A percentile compares a stretch with the other conserved stretches of the same genome.
These are phyloP conservation scores for Sterrhoptilus dennistouni DNA, from an alignment of 2,113 vertebrate genomes.

Conservation along the genomic window DNA sequence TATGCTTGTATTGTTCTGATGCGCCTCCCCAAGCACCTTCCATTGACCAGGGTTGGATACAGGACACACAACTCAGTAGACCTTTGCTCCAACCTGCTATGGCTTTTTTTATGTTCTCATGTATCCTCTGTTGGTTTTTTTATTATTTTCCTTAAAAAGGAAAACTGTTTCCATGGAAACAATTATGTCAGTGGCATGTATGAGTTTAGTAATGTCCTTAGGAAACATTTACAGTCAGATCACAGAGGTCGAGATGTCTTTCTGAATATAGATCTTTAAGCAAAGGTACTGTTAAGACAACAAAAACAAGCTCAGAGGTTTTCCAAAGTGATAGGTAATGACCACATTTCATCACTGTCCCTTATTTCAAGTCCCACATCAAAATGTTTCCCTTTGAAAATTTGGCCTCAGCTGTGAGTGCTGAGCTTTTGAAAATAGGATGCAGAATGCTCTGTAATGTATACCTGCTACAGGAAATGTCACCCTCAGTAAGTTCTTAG, in stretches of 20 bases:
- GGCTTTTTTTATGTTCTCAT: not conserved
- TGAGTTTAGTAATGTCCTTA: not conserved
- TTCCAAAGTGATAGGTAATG: not conserved
- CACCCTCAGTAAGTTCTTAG: not conserved
- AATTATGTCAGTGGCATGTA: not conserved
- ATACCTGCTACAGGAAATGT: not conserved
- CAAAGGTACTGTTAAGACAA: not conserved
- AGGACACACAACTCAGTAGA: not conserved
- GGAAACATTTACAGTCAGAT: not conserved
- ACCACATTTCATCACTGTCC: not conserved
- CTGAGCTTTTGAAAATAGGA: not conserved
- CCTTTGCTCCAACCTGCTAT: conserved; percentile 27
- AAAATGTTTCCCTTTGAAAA: not conserved
- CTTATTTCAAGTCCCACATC: not conserved
- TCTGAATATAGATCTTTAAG: not conserved
- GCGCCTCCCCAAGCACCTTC: not conserved
- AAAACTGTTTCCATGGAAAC: conserved; percentile 43
- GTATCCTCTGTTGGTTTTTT: not conserved
- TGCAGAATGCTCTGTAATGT: not conserved
- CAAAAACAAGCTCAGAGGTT: not conserved
- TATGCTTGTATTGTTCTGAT: not conserved
- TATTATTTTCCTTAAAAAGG: conserved; percentile 20
- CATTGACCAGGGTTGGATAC: not conserved
- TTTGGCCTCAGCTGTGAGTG: not conserved
- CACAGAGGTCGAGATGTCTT: not conserved